Base-by-base conservation (phyloP, 2,113 vertebrate species). In the Zeus faber region DNA sequence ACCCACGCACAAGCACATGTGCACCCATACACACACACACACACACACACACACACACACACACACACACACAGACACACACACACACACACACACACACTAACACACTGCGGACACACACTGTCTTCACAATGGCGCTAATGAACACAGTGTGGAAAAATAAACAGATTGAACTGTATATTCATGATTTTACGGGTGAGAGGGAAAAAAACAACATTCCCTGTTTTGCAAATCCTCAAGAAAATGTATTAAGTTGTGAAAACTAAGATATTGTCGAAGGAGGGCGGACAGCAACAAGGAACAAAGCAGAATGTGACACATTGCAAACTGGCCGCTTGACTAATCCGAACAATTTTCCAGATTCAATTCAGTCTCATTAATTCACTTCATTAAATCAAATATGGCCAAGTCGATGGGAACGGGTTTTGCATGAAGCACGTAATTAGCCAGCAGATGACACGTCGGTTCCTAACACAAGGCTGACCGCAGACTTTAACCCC, bases 371-470 rank as follows among this genome's bases (percentile, higher is more conserved):
- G 24, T 77, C 66, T 59, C 52, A 79, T 81, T 68, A 72, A 82
- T 76, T 81, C 66, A 73, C 66, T 70, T 65, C 67, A 76, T 76
- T 73, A 77, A 84, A 76, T 76, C 76, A 79, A 76, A 72, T 59
- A 58, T 70, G 56, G 56, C 51, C 60, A 37, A 69, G 64, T 67
- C 65, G 61, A 73, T 64, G 66, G 1, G 18, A 74, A 44, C 33
- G 24, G 31, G 44, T 71, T n/a, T 54, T 67, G 58, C 62, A 67
- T 67, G 55, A 49, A 61, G 67, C 75, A 63, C 68, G 67, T 54
- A 65, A 76, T 80, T 70, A 59, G 58, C 53, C 61, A 71, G 48
- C 58, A 62, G 67, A 70, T 74, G 69, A 76, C 54, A 72, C 40
- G 22, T 66, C 16, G 10, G 31, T 44, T 58, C 35, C 58, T 77